These are phyloP conservation scores for Podarcis muralis DNA, from an alignment of 2,113 vertebrate species.

Conservation along the genomic window DNA sequence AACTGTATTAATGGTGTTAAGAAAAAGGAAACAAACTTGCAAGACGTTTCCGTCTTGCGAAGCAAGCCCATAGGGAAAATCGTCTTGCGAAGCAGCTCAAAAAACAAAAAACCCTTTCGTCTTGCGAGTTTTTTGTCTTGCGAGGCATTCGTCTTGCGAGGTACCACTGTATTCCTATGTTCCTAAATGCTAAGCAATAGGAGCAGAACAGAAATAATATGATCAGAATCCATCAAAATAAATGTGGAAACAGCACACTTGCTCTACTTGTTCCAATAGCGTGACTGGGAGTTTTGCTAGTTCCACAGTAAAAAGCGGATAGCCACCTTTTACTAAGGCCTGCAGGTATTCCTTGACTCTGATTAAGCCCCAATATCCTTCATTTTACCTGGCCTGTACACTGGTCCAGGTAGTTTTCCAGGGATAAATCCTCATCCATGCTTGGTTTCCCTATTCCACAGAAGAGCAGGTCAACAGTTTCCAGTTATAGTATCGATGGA, in stretches of 20 bases:
- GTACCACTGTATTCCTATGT: no score
- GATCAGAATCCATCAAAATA: background rate
- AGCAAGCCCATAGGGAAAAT: no score
- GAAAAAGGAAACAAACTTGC: no score
- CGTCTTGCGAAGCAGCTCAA: no score
- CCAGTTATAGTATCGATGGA: background rate
- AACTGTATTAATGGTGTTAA: no score
- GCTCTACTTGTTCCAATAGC: background rate
- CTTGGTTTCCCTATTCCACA: no score
- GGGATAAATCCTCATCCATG: background rate
- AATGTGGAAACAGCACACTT: background rate
- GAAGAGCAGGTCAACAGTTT: background rate
- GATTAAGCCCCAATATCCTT: accelerated
- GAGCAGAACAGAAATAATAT: background rate
- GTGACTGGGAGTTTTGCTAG: background rate
- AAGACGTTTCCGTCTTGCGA: no score
- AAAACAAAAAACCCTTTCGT: no score
- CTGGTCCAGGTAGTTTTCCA: slow-evolving; percentile 83
- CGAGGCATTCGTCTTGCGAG: no score
- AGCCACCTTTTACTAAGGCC: no score
- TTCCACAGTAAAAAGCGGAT: background rate
- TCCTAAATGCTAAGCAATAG: background rate
- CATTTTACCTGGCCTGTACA: slow-evolving; percentile 52
- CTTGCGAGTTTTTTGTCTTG: no score
- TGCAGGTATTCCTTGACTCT: no score